phyloP scores from a whole-genome alignment of 2,797 vertebrate species.

The Acipenser transmontanus region DNA sequence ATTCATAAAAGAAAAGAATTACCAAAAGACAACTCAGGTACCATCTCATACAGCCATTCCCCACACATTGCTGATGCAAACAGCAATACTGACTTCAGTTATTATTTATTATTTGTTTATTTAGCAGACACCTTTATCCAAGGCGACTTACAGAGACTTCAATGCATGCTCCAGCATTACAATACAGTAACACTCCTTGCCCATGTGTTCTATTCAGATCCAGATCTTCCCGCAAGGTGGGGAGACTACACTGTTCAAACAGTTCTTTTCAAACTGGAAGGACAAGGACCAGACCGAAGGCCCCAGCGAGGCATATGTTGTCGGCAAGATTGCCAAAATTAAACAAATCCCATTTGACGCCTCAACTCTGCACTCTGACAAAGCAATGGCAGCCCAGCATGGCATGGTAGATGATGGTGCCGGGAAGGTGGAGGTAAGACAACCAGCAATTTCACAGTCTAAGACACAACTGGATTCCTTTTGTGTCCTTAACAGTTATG shows the following conservation, averaged over 20 bases:
- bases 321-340: slow-evolving; percentile 46
- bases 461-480: too few species aligned
- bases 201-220: slow-evolving; percentile 37
- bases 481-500: too few species aligned
- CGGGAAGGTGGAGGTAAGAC: slow-evolving; percentile 51
- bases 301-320: slow-evolving; percentile 33
- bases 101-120: slow-evolving; percentile 7
- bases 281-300: slow-evolving; percentile 52
- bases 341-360: slow-evolving; percentile 56
- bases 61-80: neutral
- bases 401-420: slow-evolving; percentile 65
- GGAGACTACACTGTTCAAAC: slow-evolving; percentile 59
- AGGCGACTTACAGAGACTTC: too few species aligned
- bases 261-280: slow-evolving; percentile 63
- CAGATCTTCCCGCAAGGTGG: slow-evolving; percentile 48
- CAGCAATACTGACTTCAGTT: neutral
- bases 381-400: slow-evolving; percentile 60
- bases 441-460: neutral
- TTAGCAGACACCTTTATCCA: too few species aligned
- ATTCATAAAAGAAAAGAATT: slow-evolving; percentile 53
- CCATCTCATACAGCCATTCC: slow-evolving; percentile 1
- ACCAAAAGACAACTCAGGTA: slow-evolving; percentile 51
- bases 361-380: slow-evolving; percentile 47
- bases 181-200: neutral
- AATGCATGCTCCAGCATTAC: neutral